Base-by-base conservation (phyloP, 2,888 invertebrate genomes). In the Apotomis betuletana region DNA sequence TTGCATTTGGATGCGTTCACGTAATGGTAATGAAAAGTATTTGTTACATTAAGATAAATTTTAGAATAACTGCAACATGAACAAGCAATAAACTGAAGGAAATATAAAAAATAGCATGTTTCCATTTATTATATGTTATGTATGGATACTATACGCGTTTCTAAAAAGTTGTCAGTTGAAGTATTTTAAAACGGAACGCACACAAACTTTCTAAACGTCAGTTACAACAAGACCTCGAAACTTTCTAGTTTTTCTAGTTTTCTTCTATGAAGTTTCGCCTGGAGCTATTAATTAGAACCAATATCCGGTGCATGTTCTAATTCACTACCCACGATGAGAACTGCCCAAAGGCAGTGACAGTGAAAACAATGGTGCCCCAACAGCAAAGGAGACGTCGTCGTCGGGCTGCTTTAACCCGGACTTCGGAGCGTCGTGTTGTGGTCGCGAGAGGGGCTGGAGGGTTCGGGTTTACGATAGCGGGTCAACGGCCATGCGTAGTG, bases 401-500 rank as follows among this genome's bases (percentile, higher is more conserved):
- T 59, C 84, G 92, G 58, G 90, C 89, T 58, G 90, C 86, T 61
- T 78, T 91, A 72, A 85, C 86, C 15, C 85, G 91, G 76, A 89
- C 88, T 73, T 96, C 97, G 52, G 96, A 97, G 75, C 95, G 97
- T 76, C 96, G 96, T 49, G 97, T 98, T 69, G 97, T 98, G 82
- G 96, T 99, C 57, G 94, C 95, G 8, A 94, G 98, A 75, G 98
- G 98, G 3, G 94, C 95, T 74, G 97, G 97, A 81, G 99, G 99
- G 8, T 99, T 98, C 86, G 99, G 99, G n/a, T 99, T 99, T 86
- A 99, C 99, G 36, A 98, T 99, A 83, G 98, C 98, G 2, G 99
- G 99, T 3, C 98, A 99, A 87, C 96, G 98, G 84, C 99, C 99
- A 0, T 99, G 99, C 86, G 97, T 98, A 75, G 94, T 99, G 72